A percentile compares a stretch with the other conserved stretches of the same genome.
These are phyloP conservation scores for Serinus canaria DNA, from an alignment of 2,113 vertebrate genomes.

Conservation along the genomic window DNA sequence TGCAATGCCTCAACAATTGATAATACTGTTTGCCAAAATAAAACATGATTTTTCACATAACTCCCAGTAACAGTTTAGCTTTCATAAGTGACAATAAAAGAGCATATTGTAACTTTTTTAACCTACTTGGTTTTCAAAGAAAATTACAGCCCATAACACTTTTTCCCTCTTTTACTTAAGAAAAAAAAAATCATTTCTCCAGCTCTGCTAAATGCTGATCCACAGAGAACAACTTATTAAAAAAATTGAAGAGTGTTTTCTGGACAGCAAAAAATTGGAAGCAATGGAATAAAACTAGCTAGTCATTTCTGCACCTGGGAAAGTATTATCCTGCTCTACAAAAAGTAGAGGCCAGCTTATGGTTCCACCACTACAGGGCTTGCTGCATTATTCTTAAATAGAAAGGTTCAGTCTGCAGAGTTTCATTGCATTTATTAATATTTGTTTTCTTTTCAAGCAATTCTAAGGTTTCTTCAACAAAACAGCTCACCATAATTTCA, in stretches of 20 bases:
- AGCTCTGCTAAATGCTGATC: background rate
- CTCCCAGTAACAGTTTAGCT: background rate
- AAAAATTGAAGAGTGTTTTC: background rate
- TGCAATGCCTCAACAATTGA: background rate
- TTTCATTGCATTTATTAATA: background rate
- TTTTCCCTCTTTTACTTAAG: background rate
- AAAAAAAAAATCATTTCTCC: background rate
- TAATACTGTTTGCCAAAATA: background rate
- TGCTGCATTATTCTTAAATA: background rate
- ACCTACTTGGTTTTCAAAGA: background rate
- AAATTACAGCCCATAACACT: background rate
- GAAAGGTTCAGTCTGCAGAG: background rate
- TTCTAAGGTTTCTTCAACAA: background rate
- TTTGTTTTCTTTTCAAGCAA: background rate
- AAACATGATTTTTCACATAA: background rate
- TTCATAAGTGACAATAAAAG: background rate
- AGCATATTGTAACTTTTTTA: slow-evolving; percentile 9
- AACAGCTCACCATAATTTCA: background rate
- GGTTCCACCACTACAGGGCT: background rate
- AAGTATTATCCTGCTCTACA: background rate
- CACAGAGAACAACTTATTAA: background rate
- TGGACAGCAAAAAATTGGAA: background rate
- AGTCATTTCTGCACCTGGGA: background rate
- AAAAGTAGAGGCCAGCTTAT: background rate
- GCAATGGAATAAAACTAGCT: background rate